Evolutionary conservation across 2,797 vertebrate species (phyloP).

Genomic region (Aulostomus chinensis): DNA sequence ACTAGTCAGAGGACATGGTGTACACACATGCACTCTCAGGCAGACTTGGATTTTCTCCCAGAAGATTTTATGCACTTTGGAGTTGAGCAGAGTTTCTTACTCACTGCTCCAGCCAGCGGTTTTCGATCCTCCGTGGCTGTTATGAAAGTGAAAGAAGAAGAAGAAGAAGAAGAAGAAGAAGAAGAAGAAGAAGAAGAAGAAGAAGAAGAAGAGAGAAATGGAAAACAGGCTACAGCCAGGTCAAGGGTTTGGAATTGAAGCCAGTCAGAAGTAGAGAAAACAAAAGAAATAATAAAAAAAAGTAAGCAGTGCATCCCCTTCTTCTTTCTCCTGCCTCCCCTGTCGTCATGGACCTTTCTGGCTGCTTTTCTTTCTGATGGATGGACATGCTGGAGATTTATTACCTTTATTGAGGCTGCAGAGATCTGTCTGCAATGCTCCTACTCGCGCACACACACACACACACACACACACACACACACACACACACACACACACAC

Average conservation of each 20-base stretch:
- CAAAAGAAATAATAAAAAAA: slow-evolving; percentile 19
- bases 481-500: slow-evolving; percentile 7
- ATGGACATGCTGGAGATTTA: slow-evolving; percentile 37
- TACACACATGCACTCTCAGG: slow-evolving; percentile 40
- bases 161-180: too few species aligned
- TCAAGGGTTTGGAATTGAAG: slow-evolving; percentile 43
- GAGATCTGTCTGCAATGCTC: slow-evolving; percentile 34
- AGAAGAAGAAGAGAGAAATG: slow-evolving; percentile 31
- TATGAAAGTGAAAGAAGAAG: slow-evolving; percentile 43
- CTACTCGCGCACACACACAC: slow-evolving; percentile 26
- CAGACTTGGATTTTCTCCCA: slow-evolving; percentile 58
- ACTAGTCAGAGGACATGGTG: slow-evolving; percentile 39
- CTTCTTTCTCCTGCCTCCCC: slow-evolving; percentile 41
- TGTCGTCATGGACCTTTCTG: slow-evolving; percentile 55
- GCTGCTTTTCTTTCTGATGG: slow-evolving; percentile 62
- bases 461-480: not conserved
- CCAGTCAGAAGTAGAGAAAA: slow-evolving; percentile 37
- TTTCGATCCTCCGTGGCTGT: slow-evolving; percentile 59
- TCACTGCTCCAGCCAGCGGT: slow-evolving; percentile 41
- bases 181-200: slow-evolving; percentile 50
- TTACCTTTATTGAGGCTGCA: slow-evolving; percentile 17
- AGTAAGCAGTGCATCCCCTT: slow-evolving; percentile 4
- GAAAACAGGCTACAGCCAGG: slow-evolving; percentile 53
- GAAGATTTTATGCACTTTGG: slow-evolving; percentile 60
- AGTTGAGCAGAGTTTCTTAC: slow-evolving; percentile 44